Evolutionary conservation across 2,888 invertebrate species (phyloP), one percentile per base, ranked within the genome.

Genomic region (Magallana nippona): DNA sequence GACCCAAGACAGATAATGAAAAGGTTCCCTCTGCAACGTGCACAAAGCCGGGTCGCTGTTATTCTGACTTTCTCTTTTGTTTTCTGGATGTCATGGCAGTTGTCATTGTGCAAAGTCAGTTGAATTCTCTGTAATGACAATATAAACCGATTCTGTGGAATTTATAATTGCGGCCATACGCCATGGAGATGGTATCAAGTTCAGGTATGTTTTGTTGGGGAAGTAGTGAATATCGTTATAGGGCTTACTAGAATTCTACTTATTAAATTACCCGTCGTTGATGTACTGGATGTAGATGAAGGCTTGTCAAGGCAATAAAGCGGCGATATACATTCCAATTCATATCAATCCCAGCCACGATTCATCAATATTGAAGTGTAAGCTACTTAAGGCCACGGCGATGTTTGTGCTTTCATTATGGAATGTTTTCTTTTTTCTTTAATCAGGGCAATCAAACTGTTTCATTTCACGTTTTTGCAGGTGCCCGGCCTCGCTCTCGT

Each of bases 261-360:
- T 71, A 71, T 32, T 32, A 15, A 71, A 71, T 71, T 32, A 32
- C 71, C 22, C 32, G 27, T 15, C 15, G 22, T 71, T 71, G 71
- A 71, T 71, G 71, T 71, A 71, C 32, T 71, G 71, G 27, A 71
- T 71, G 71, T 71, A 71, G 71, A 71, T 71, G 71, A 32, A 27
- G 27, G 19, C 13, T 22, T 11, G 71, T 27, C 60, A 32, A 2
- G 71, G 13, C 71, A 32, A 71, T 27, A 71, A 27, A 71, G 71
- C 2, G 71, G 13, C 71, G 71, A 71, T 27, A 71, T 71, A 71
- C 27, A 71, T 71, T 71, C 71, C 71, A 11, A 71, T 71, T 27
- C 32, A 27, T 71, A 71, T 22, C 71, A 19, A 32, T 71, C 15
- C 13, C 27, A 71, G 27, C 71, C 71, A 71, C 71, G 71, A 27